Evolutionary conservation across 2,113 vertebrate genomes (phyloP).

Genomic region (Spea bombifrons): DNA sequence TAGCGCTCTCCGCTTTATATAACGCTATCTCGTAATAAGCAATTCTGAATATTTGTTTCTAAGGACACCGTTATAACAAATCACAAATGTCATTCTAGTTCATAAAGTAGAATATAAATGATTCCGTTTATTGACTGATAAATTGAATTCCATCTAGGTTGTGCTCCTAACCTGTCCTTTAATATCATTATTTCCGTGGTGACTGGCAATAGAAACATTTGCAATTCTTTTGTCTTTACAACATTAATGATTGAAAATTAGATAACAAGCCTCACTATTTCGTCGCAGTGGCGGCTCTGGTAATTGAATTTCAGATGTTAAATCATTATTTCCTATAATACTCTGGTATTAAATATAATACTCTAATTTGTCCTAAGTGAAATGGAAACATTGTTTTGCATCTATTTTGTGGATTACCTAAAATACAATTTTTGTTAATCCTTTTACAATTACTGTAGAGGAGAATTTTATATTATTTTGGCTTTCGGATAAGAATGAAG

Average conservation of each 20-base stretch:
- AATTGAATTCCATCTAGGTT: not conserved
- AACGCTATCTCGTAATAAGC: not conserved
- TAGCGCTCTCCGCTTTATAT: not conserved
- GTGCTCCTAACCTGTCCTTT: not conserved
- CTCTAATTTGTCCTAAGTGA: constrained; percentile 33
- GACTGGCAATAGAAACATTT: not conserved
- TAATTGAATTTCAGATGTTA: constrained; percentile 39
- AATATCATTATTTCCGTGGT: not conserved
- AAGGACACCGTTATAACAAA: not conserved
- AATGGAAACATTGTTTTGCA: constrained; percentile 31
- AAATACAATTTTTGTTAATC: constrained; percentile 31
- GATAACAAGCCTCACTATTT: constrained; percentile 17
- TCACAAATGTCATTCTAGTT: not conserved
- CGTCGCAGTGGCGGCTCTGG: constrained; percentile 8
- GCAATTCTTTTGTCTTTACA: constrained; percentile 14
- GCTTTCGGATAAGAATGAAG: not conserved
- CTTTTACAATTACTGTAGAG: constrained; percentile 19
- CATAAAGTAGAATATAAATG: not conserved
- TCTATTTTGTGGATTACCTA: constrained; percentile 25
- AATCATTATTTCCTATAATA: constrained; percentile 37
- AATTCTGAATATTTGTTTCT: not conserved
- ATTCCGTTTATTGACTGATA: not conserved
- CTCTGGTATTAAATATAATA: constrained; percentile 33
- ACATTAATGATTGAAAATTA: constrained; percentile 17
- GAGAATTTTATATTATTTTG: constrained; percentile 25